Conservation (phyloP, 2,113 vertebrate species). For the Dasypus novemcinctus region DNA sequence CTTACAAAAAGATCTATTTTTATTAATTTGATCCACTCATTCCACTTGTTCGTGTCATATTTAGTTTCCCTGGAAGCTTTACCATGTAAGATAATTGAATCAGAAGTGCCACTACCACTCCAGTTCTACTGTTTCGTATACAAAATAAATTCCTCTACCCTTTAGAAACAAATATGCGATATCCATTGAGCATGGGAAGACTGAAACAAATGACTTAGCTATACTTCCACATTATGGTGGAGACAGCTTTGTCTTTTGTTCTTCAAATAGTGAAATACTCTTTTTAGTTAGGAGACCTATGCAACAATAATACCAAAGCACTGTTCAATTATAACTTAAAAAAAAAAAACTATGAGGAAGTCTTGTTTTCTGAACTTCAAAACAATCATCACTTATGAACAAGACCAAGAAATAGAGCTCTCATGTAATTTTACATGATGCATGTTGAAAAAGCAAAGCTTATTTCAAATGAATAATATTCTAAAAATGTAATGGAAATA, state of each 20-base stretch:
- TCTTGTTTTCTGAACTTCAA: neutral
- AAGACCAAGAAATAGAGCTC: constrained; percentile 10
- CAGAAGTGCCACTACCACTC: constrained; percentile 71
- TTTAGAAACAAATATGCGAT: constrained; percentile 73
- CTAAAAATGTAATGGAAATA: constrained; percentile 2
- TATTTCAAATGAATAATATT: constrained; percentile 37
- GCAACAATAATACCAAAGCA: neutral
- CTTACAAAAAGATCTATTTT: constrained; percentile 84
- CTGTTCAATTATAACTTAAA: neutral
- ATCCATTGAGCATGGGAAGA: constrained; percentile 74
- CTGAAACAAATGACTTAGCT: neutral
- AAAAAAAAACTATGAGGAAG: neutral
- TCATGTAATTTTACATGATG: neutral
- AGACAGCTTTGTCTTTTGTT: constrained; percentile 58
- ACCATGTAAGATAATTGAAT: constrained; percentile 83
- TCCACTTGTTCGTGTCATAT: constrained; percentile 82
- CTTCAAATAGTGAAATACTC: constrained; percentile 35
- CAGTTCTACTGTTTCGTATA: constrained; percentile 75
- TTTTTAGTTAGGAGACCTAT: constrained; percentile 10
- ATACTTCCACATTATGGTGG: neutral
- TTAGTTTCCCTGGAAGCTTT: constrained; percentile 80
- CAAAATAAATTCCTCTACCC: constrained; percentile 57
- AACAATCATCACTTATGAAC: neutral
- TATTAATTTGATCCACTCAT: constrained; percentile 82
- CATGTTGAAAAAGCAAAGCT: neutral